A percentile compares a stretch with the other conserved stretches of the same genome.
These are phyloP conservation scores for Carcharodon carcharias DNA, from an alignment of 2,797 vertebrate species.

Conservation along the genomic window DNA sequence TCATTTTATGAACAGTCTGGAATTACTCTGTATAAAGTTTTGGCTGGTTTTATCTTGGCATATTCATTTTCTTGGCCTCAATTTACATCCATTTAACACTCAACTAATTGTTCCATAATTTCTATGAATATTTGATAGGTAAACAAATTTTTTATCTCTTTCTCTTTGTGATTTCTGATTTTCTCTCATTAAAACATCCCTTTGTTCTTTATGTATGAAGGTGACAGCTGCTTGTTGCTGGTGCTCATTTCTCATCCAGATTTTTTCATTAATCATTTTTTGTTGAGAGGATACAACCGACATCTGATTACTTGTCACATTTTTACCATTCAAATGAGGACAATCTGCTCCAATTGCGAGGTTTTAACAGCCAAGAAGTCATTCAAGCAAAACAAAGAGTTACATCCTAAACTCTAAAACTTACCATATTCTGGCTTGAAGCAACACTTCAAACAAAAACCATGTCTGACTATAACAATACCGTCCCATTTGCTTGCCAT, in stretches of 20 bases:
- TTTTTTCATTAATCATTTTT: background rate
- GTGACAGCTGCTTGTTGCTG: background rate
- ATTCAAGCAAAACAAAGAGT: background rate
- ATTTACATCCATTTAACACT: no score
- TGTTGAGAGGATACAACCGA: background rate
- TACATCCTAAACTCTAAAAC: background rate
- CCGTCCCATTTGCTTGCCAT: background rate
- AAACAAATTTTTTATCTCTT: background rate
- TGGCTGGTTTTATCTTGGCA: no score
- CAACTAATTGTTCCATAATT: background rate
- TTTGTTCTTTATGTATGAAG: background rate
- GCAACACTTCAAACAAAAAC: background rate
- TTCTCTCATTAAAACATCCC: background rate
- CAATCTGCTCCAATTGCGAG: background rate
- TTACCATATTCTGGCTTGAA: background rate
- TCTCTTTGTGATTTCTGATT: background rate
- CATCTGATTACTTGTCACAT: background rate
- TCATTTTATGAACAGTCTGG: no score
- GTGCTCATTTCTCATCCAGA: background rate
- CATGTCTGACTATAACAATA: background rate
- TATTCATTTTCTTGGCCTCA: no score
- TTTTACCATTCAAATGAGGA: background rate
- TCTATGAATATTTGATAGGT: background rate
- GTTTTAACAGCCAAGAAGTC: background rate
- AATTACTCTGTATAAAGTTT: no score